These are phyloP conservation scores for Regulus satrapa DNA, from an alignment of 2,113 vertebrate species.

Conservation along the genomic window DNA sequence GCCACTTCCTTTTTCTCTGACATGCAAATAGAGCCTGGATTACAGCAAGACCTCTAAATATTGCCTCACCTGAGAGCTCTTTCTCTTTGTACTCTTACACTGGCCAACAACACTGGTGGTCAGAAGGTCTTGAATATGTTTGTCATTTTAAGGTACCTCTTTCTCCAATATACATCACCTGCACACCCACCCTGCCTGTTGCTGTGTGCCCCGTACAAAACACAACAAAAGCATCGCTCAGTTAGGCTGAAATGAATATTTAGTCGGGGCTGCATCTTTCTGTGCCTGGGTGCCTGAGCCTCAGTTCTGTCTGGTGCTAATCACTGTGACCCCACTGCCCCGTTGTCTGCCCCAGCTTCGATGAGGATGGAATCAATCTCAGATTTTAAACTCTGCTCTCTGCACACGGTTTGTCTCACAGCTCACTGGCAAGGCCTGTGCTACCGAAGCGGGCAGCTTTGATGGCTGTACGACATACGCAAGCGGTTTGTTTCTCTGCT, in stretches of 20 bases:
- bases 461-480: accelerated
- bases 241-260: background rate
- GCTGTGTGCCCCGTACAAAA: accelerated
- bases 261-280: background rate
- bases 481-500: background rate
- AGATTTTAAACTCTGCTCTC: background rate
- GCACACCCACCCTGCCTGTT: background rate
- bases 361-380: background rate
- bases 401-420: background rate
- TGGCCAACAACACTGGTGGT: accelerated
- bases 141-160: accelerated
- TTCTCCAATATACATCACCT: accelerated
- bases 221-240: background rate
- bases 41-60: background rate
- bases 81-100: background rate
- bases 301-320: background rate
- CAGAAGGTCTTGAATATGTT: background rate
- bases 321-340: background rate
- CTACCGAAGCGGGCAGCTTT: background rate
- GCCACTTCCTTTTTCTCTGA: background rate
- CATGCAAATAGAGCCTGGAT: background rate
- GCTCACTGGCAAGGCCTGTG: background rate
- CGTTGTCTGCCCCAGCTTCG: accelerated
- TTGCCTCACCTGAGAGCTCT: background rate
- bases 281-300: background rate